Base-by-base conservation (phyloP, 2,888 invertebrate genomes). In the Chouioia cunea region DNA sequence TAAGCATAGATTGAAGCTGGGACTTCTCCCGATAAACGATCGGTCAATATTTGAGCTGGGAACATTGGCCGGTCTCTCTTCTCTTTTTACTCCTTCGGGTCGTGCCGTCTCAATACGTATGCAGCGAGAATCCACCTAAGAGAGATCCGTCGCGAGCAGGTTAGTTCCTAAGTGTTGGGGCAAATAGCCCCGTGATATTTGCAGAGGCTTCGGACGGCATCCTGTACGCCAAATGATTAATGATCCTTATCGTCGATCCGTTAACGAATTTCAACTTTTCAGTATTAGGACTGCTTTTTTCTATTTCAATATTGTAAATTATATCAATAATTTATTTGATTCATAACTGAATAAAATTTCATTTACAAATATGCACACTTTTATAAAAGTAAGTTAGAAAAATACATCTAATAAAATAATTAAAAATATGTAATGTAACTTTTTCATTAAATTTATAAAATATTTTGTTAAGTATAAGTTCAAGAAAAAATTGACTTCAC, bases 31-130 rank as follows among this genome's bases (percentile, higher is more conserved):
- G 81, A 81, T 82, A 79, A 83, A 83, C 80, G 81, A 73, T 81
- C 77, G 77, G 82, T 81, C 81, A 83, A 83, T 83, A 83, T 83
- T 83, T 82, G 80, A 77, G 75, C 77, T 67, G 16, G 56, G 47
- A 63, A 71, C 65, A 69, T 70, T 62, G 60, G 66, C 71, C 52
- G 53, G 36, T 60, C 14, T 16, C 52, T 36, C 14, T 36, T 43
- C 48, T 15, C 59, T 71, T 69, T 71, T 56, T 68, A 4, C 44
- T 50, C 46, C 23, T 53, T 60, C 36, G 36, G 10, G 36, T 23
- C 16, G 23, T 27, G 14, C 4, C 44, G 15, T 16, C 52, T 60
- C 16, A n/a, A 48, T 54, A 36, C n/a, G 15, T 43, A 23, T 44
- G n/a, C 53, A 44, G 22, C 16, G 27, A 15, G 3, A 3, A 20